Evolutionary conservation across 1,140 invertebrate species (phyloP), one percentile per base, ranked within the genome.

Genomic region (Calliphora vicina): DNA sequence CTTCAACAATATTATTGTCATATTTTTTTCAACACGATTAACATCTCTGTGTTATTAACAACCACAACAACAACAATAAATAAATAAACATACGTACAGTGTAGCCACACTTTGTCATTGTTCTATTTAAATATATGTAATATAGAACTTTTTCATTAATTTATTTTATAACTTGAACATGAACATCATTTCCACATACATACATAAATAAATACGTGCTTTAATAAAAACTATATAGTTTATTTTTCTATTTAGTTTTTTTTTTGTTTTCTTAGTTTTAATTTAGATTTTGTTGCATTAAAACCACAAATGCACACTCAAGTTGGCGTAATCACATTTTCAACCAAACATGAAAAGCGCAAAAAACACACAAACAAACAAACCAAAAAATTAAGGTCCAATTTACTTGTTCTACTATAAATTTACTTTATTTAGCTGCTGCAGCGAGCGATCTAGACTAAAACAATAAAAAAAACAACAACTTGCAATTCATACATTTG

Each of bases 211-310:
- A 35, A 35, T 35, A 35, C 35, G 35, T 35, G 35, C 35, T n/a
- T n/a, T n/a, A 35, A 35, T 8, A 5, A 35, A 5, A 35, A 35
- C 0, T 35, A 35, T 2, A 35, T 35, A 35, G 9, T 73, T 73
- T 15, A 73, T 74, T 74, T n/a, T 74, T 35, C n/a, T 74, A 74
- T 74, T 73, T 26, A 26, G 26, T 20, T 73, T 23, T 27, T 73
- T 73, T 8, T 73, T 73, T n/a, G 15, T 27, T 27, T 73, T 73
- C 6, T 12, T 23, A 6, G 42, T n/a, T n/a, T n/a, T n/a, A n/a
- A 35, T 35, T 72, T 73, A 73, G 2, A 35, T 74, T 15, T 17
- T 29, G 26, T 74, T 35, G 23, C 71, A 23, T 4, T 74, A 27
- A 35, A 50, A 50, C 45, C 45, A 50, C 45, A 50, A 35, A 50